Percentiles rank a stretch among this genome's conserved stretches.
Evolutionary conservation across 2,113 vertebrate species (phyloP).

Genomic region (Trinectes maculatus): DNA sequence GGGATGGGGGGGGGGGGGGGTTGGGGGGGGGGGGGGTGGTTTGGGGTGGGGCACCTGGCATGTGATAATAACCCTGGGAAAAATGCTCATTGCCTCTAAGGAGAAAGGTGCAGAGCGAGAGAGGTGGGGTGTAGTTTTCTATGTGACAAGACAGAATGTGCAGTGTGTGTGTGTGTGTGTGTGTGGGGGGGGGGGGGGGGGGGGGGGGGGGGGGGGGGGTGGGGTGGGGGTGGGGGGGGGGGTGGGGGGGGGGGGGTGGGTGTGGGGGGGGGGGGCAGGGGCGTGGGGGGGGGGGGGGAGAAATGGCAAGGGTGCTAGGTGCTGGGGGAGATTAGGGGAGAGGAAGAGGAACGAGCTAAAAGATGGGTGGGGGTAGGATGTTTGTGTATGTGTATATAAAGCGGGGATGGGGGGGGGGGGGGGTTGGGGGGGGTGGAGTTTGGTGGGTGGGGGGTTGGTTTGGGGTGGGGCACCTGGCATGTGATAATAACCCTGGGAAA

Average conservation of each 20-base stretch:
- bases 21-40: background rate
- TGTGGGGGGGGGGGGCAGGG: slow-evolving; percentile 26
- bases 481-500: slow-evolving; percentile 77
- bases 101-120: slow-evolving; percentile 55
- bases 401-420: background rate
- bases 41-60: slow-evolving; percentile 63
- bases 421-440: too few species aligned
- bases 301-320: slow-evolving; percentile 73
- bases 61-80: slow-evolving; percentile 77
- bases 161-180: slow-evolving; percentile 29
- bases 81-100: slow-evolving; percentile 65
- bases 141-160: too few species aligned
- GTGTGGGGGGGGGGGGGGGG: too few species aligned
- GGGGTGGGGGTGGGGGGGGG: too few species aligned
- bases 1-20: background rate
- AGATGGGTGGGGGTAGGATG: slow-evolving; percentile 18
- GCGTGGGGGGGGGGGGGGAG: slow-evolving; percentile 62
- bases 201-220: too few species aligned
- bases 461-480: slow-evolving; percentile 65
- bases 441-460: background rate
- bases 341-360: background rate
- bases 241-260: background rate
- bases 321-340: slow-evolving; percentile 41
- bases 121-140: slow-evolving; percentile 14
- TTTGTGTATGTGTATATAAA: slow-evolving; percentile 10